A percentile compares a stretch with the other conserved stretches of the same genome.
Evolutionary conservation across 2,888 invertebrate genomes (phyloP).

Genomic region (Hydrotaea diabolus): DNA sequence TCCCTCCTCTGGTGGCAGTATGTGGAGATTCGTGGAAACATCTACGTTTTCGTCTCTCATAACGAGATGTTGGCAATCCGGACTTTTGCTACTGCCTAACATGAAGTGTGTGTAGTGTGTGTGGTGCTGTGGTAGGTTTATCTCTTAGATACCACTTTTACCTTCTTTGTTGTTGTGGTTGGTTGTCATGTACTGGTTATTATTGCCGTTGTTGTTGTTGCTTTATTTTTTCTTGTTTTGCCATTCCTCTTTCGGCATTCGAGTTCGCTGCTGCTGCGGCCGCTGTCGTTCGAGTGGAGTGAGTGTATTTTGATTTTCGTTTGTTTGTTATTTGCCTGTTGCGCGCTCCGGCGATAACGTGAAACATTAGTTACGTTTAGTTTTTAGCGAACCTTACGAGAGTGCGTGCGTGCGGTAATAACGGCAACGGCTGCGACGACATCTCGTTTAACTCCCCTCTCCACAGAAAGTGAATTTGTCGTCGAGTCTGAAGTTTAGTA

Average conservation of each 20-base stretch:
- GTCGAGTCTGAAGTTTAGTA: background rate
- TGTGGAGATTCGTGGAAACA: no score
- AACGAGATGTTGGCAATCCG: background rate
- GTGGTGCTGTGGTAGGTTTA: conserved; percentile 20
- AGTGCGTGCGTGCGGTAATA: conserved; percentile 48
- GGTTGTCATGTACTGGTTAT: conserved; percentile 28
- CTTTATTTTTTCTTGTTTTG: background rate
- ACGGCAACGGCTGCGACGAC: background rate
- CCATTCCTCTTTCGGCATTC: conserved; percentile 44
- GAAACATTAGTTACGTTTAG: conserved; percentile 62
- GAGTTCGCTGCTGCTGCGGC: background rate
- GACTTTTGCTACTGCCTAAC: background rate
- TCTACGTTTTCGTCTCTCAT: no score
- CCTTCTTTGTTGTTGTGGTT: conserved; percentile 20
- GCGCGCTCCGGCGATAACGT: conserved; percentile 56
- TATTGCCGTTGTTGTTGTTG: background rate
- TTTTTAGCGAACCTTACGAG: conserved; percentile 65
- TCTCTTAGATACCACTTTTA: conserved; percentile 31
- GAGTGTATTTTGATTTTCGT: conserved; percentile 24
- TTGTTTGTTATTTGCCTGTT: conserved; percentile 47
- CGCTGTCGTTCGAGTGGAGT: conserved; percentile 31
- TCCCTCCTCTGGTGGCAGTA: no score
- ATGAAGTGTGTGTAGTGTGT: background rate
- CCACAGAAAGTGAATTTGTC: conserved; percentile 8
- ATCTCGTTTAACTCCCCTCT: background rate